Evolutionary conservation across 2,113 vertebrate genomes (phyloP), one percentile per base, ranked within the genome.

Genomic region (Heterotis niloticus): DNA sequence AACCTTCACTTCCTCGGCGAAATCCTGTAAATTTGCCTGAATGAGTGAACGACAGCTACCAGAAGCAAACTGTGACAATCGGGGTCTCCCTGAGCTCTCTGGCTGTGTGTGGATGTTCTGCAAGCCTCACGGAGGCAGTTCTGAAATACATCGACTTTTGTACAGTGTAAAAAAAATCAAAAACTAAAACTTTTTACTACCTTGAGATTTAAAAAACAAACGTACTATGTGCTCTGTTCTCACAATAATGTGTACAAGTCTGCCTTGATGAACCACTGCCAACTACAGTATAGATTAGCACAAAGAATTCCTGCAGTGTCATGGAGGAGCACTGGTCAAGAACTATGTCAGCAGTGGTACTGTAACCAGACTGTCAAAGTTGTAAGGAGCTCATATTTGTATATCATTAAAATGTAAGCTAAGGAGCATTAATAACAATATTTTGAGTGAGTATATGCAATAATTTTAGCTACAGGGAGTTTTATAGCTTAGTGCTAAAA

Each of bases 381-480:
- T 26, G 17, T 34, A 78, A 68, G n/a, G 56, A 44, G 67, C 17
- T 69, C 28, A 69, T 26, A 26, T 57, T 29, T 29, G 57, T 52
- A 62, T 54, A 23, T 65, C 52, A 78, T 60, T 57, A 60, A 78
- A 69, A 67, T 9, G 13, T 67, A 28, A 57, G 16, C 26, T 14
- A 34, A 70, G n/a, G 4, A 70, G 54, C 29, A 62, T 44, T n/a
- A 70, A 29, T 57, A 68, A 62, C 77, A 60, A 24, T 57, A 70
- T n/a, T 78, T 66, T 75, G 79, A 57, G 64, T 79, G 54, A 82
- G 79, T 67, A 73, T 29, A 13, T 76, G 81, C 78, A 79, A 68
- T 66, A 5, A 28, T 80, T 79, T 82, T 59, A 79, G 75, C 34
- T 78, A 64, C 67, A 34, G 12, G 75, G 69, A 74, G n/a, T 77